Evolutionary conservation across 2,888 invertebrate species (phyloP).

Genomic region (Podabrus alpinus): DNA sequence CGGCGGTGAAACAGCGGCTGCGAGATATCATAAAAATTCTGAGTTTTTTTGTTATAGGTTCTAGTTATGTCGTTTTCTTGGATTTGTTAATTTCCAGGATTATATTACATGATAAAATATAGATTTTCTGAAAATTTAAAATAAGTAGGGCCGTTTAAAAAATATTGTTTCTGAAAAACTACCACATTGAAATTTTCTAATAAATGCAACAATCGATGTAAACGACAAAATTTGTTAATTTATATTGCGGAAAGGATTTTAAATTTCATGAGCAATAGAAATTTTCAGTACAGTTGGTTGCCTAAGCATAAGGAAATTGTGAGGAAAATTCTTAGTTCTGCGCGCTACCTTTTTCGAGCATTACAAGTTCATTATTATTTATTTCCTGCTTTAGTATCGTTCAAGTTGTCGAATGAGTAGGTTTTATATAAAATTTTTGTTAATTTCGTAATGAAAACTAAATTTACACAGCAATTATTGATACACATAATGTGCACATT

Average conservation of each 20-base stretch:
- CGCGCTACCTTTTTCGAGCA: not conserved
- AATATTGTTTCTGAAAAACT: no score
- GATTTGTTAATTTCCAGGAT: no score
- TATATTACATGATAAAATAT: no score
- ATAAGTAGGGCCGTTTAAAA: no score
- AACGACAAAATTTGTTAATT: not conserved
- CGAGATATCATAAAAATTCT: no score
- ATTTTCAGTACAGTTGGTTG: not conserved
- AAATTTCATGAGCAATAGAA: not conserved
- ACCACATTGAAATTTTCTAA: no score
- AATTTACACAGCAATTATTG: not conserved
- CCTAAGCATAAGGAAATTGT: not conserved
- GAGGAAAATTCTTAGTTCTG: not conserved
- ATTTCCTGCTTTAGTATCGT: not conserved
- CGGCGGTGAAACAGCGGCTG: no score
- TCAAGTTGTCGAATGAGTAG: not conserved
- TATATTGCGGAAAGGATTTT: not conserved
- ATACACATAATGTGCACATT: not conserved
- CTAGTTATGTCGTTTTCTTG: no score
- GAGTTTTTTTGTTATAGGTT: no score
- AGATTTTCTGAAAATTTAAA: no score
- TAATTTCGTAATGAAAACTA: not conserved
- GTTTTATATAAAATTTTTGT: not conserved
- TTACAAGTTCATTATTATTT: not conserved
- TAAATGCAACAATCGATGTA: not conserved